These are phyloP conservation scores for Trachelus troglodyta DNA, from an alignment of 2,888 invertebrate species.

Conservation along the genomic window DNA sequence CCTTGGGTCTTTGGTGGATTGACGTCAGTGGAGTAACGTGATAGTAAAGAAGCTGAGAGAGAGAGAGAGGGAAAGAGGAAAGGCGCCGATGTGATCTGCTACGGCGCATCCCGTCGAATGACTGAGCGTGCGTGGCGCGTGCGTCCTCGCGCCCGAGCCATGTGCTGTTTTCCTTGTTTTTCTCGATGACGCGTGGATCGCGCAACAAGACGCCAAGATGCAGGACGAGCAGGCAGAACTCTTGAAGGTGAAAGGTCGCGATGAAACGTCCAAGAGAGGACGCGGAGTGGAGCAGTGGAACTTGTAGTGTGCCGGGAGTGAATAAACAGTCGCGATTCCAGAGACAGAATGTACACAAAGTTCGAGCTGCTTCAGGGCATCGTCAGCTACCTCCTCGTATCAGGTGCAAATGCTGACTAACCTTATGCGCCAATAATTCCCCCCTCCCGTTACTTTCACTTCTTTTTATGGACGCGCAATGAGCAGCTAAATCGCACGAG, in stretches of 20 bases:
- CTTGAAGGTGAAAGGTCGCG: background rate
- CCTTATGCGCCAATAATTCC: no score
- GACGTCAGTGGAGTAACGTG: no score
- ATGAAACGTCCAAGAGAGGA: constrained; percentile 11
- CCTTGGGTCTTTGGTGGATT: no score
- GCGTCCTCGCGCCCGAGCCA: background rate
- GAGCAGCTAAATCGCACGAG: no score
- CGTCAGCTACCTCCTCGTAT: constrained; percentile 56
- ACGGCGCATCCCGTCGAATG: no score
- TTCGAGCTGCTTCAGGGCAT: constrained; percentile 57
- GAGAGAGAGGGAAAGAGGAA: no score
- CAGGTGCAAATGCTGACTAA: constrained; percentile 49
- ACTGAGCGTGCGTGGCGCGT: no score
- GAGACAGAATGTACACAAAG: constrained; percentile 51
- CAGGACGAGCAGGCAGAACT: background rate
- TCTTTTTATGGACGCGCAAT: no score
- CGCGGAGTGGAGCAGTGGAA: constrained; percentile 3
- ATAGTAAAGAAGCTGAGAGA: no score
- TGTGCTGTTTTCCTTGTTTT: background rate
- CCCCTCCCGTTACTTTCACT: no score
- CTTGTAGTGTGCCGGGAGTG: background rate
- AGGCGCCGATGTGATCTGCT: no score
- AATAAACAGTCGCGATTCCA: no score
- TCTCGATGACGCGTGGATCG: background rate
- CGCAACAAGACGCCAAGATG: background rate